Base-by-base conservation (phyloP, 2,888 invertebrate species). In the Poecilus cupreus region DNA sequence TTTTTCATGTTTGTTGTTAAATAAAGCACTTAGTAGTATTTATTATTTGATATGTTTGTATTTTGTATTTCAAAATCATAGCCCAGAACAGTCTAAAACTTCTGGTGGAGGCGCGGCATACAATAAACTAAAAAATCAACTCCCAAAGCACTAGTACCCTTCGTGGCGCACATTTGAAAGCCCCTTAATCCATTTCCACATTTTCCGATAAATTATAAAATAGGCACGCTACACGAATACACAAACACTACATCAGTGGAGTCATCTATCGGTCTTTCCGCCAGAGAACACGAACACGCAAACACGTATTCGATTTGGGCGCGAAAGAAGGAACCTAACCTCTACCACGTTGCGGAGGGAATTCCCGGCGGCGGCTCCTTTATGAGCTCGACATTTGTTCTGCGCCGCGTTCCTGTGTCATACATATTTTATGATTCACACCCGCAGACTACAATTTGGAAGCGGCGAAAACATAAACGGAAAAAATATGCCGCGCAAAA, bases 381-480 rank as follows among this genome's bases (percentile, higher is more conserved):
- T 54, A 51, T 75, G 51, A 54, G 75, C 16, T 51, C 26, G 24
- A 26, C 75, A 75, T 75, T 75, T 75, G 75, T 75, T 75, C 75
- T 75, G 51, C 26, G 54, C 51, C 8, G 51, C 6, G 51, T 24
- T 51, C 32, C 51, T 22, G 8, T 75, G 75, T 75, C 75, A 75
- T 75, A 75, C 75, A 75, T 75, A 75, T 75, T 75, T 75, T 75
- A 75, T 54, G 54, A 51, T 75, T 75, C 51, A 5, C 49, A 24
- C 26, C 37, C 22, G 10, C 16, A 13, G 22, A 10, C n/a, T 49
- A 49, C 43, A 46, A 20, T 74, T 46, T 20, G n/a, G 37, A 13
- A 24, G 32, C 51, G 13, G 26, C 24, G 51, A 51, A 51, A 49
- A 75, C 39, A 54, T 75, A 75, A 43, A 72, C 72, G 64, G 57